Evolutionary conservation across 2,113 vertebrate genomes (phyloP), one percentile per base, ranked within the genome.

Genomic region (Heterotis niloticus): DNA sequence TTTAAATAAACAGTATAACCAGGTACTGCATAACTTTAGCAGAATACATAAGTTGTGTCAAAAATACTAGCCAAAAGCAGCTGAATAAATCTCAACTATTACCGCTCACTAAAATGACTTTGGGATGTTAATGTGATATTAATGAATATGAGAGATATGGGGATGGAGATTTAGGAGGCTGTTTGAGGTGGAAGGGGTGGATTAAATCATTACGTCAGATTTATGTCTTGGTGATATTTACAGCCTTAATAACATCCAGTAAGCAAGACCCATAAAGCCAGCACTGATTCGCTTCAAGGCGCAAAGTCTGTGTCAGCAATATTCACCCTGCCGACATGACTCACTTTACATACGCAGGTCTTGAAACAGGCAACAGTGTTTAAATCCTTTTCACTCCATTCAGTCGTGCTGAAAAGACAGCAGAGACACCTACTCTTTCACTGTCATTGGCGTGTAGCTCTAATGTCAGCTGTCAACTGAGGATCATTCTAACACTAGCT

Each of bases 171-270:
- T 80, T 67, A 65, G 20, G 64, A 73, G 70, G 64, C n/a, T 62
- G 69, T 80, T 28, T 75, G 69, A 72, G 76, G 67, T 76, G 74
- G 77, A 0, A 68, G 44, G 77, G 85, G 51, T 80, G 78, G 76
- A 85, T 88, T 88, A 86, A 88, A 88, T 86, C 88, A 88, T 87
- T 85, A 86, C 82, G 83, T 86, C 82, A 84, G 84, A 89, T 88
- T 88, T 89, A 90, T 86, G 86, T 84, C 65, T 75, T 16, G 23
- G 82, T 80, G 81, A 85, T 89, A 90, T 90, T 90, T 89, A 90
- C 82, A 81, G 87, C 88, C 86, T 88, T 89, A 91, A 90, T 91
- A 90, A 88, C 85, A 87, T 86, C 85, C 79, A 81, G 83, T 89
- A 88, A 90, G 87, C 88, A 89, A 79, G 64, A 14, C 67, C 34